phyloP scores from a whole-genome alignment of 2,113 vertebrate genomes.

The Melanocharis versteri region DNA sequence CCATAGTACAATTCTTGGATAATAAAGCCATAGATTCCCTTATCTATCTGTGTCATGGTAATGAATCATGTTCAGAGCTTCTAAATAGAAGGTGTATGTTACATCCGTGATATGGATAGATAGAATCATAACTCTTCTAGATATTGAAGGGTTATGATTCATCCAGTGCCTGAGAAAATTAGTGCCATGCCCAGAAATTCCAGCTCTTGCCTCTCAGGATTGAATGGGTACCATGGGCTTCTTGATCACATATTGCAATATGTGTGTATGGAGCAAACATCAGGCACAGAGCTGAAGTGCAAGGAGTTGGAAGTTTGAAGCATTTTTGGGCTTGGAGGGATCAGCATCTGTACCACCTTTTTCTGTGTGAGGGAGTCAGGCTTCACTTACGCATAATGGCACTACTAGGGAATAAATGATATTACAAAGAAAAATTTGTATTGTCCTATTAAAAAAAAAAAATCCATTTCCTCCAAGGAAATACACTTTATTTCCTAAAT shows the following conservation, averaged over 20 bases:
- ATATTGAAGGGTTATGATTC: not conserved
- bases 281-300: not conserved
- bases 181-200: not conserved
- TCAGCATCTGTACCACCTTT: not conserved
- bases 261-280: not conserved
- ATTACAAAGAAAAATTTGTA: not conserved
- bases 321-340: not conserved
- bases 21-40: not conserved
- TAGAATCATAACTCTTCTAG: not conserved
- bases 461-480: not conserved
- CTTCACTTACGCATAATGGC: not conserved
- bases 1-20: not conserved
- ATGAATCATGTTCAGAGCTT: not conserved
- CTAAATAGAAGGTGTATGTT: not conserved
- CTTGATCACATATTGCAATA: not conserved
- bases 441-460: not conserved
- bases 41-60: not conserved
- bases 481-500: not conserved
- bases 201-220: not conserved
- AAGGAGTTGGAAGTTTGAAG: not conserved
- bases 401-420: not conserved
- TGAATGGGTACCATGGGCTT: not conserved
- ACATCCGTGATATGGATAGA: not conserved
- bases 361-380: not conserved
- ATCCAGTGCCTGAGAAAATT: not conserved